A percentile compares a stretch with the other conserved stretches of the same genome.
phyloP scores from a whole-genome alignment of 2,888 invertebrate genomes.

The Villa cingulata region DNA sequence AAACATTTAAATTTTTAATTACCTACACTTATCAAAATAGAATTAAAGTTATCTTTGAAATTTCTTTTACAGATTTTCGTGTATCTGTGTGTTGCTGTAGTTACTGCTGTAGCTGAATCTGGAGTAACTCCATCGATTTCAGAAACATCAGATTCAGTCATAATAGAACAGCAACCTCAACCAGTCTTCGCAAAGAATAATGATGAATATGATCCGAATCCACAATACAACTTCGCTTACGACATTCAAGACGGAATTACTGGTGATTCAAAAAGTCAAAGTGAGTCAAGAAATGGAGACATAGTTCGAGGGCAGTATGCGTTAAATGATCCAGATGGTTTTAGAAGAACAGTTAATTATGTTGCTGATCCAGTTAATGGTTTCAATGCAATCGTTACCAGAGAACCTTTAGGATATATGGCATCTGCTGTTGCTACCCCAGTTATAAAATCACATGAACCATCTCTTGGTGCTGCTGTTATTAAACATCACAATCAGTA shows the following conservation, averaged over 20 bases:
- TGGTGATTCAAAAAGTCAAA: constrained; percentile 35
- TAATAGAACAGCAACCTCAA: too few species aligned
- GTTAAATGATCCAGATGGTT: constrained; percentile 35
- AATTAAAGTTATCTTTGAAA: too few species aligned
- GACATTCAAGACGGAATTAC: constrained; percentile 34
- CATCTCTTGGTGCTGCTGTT: background rate
- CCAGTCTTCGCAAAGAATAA: constrained; percentile 19
- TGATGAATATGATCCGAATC: constrained; percentile 34
- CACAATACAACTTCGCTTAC: constrained; percentile 35
- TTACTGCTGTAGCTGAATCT: background rate
- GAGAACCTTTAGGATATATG: constrained; percentile 7
- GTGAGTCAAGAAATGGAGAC: constrained; percentile 35
- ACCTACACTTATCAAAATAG: too few species aligned
- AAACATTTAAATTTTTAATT: too few species aligned
- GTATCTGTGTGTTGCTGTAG: too few species aligned
- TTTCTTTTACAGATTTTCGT: too few species aligned
- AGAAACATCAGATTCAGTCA: too few species aligned
- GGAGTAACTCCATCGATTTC: background rate
- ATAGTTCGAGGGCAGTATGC: constrained; percentile 37
- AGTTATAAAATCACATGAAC: background rate
- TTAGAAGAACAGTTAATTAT: constrained; percentile 34
- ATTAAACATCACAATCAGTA: too few species aligned
- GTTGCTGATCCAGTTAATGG: constrained; percentile 34
- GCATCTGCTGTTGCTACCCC: background rate
- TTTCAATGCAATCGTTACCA: constrained; percentile 34